Percentiles rank a stretch among this genome's conserved stretches.
Evolutionary conservation across 2,113 vertebrate genomes (phyloP).

Genomic region (Mellivora capensis): DNA sequence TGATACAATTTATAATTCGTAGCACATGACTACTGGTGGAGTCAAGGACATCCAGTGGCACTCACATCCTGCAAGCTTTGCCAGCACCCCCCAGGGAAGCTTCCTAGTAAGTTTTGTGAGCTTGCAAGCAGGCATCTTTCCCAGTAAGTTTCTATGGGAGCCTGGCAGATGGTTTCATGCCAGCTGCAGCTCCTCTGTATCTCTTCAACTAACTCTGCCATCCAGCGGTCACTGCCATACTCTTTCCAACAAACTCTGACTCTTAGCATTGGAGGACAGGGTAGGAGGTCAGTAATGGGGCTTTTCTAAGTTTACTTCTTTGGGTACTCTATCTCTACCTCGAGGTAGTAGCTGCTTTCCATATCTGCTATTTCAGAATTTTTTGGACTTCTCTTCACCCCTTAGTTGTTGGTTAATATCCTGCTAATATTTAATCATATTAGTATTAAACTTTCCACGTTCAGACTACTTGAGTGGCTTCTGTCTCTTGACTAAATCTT

Average conservation of each 20-base stretch:
- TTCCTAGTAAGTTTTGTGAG: background rate
- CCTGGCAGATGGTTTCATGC: background rate
- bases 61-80: background rate
- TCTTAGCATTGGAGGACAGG: background rate
- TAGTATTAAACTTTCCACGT: background rate
- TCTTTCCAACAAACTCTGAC: background rate
- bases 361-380: background rate
- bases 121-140: background rate
- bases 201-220: background rate
- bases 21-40: background rate
- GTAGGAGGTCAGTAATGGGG: rapidly evolving
- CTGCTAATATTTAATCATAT: background rate
- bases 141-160: background rate
- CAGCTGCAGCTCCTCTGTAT: background rate
- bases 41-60: background rate
- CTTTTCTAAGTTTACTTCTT: background rate
- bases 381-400: background rate
- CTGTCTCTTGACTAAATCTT: background rate
- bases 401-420: background rate
- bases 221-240: background rate
- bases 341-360: background rate
- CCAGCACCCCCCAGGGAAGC: background rate
- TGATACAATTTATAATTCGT: background rate
- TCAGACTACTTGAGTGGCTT: background rate
- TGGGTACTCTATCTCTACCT: background rate